Evolutionary conservation across 2,797 vertebrate genomes (phyloP).

Genomic region (Aulostomus chinensis): DNA sequence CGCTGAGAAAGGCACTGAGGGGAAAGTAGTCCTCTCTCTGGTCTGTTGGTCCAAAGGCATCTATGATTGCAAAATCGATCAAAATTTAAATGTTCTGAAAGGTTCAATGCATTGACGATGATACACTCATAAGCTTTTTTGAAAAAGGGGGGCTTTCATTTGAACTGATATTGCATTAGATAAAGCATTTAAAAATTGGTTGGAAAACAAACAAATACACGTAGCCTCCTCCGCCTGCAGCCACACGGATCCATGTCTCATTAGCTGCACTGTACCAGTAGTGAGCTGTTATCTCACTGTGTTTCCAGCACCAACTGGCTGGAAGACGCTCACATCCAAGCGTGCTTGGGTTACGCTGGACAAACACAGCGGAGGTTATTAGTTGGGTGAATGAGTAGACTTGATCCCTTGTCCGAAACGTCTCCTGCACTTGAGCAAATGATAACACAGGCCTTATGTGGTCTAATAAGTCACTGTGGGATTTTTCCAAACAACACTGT

Average conservation of each 20-base stretch:
- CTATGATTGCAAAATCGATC: too few species aligned
- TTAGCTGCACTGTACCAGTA: too few species aligned
- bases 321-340: background rate
- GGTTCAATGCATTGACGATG: too few species aligned
- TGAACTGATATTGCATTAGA: background rate
- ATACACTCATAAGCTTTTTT: too few species aligned
- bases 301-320: constrained; percentile 5
- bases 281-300: constrained; percentile 7
- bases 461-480: constrained; percentile 49
- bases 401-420: constrained; percentile 14
- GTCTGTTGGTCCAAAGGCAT: too few species aligned
- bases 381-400: constrained; percentile 21
- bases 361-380: constrained; percentile 27
- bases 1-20: too few species aligned
- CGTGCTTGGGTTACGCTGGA: constrained; percentile 4
- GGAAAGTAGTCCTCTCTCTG: too few species aligned
- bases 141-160: too few species aligned
- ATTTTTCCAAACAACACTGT: constrained; percentile 3
- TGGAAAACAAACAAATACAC: background rate
- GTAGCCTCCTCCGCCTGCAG: background rate
- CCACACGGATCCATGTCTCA: too few species aligned
- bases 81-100: too few species aligned
- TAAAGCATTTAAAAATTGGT: background rate
- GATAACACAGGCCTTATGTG: constrained; percentile 20
- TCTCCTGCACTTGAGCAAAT: constrained; percentile 13